phyloP scores from a whole-genome alignment of 2,888 invertebrate genomes.

The Parapristionchus giblindavisi region DNA sequence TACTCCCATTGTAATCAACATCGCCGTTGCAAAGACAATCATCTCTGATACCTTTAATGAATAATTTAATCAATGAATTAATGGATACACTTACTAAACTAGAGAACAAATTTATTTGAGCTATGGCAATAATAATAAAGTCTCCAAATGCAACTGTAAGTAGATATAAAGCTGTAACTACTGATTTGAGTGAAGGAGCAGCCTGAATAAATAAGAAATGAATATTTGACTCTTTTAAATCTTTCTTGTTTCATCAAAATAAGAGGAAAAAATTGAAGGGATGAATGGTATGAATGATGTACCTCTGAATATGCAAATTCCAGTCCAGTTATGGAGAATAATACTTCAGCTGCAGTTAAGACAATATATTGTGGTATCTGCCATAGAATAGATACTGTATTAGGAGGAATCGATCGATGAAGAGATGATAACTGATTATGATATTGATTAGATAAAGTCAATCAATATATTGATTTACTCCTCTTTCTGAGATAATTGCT shows the following conservation, averaged over 20 bases:
- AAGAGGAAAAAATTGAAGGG: too few species aligned
- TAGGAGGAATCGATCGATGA: conserved; percentile 28
- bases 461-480: conserved; percentile 6
- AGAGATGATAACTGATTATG: conserved; percentile 19
- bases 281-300: background rate
- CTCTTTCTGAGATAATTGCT: conserved; percentile 28
- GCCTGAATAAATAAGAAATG: conserved; percentile 73
- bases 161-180: conserved; percentile 88
- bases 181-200: conserved; percentile 89
- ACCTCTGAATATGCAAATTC: conserved; percentile 66
- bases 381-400: conserved; percentile 65
- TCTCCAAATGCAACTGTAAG: conserved; percentile 92
- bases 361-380: conserved; percentile 71
- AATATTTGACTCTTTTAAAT: background rate
- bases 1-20: conserved; percentile 84
- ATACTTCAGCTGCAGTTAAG: conserved; percentile 72
- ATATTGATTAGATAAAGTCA: background rate
- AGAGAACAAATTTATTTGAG: conserved; percentile 45
- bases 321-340: conserved; percentile 72
- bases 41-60: conserved; percentile 48
- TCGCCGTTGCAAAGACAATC: conserved; percentile 70
- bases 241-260: background rate
- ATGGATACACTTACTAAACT: conserved; percentile 42
- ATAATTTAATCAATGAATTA: background rate
- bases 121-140: conserved; percentile 80